Percentiles rank a stretch among this genome's conserved stretches.
phyloP scores from a whole-genome alignment of 35 echinoderm and acorn worm species.

The Ophiothrix spiculata region DNA sequence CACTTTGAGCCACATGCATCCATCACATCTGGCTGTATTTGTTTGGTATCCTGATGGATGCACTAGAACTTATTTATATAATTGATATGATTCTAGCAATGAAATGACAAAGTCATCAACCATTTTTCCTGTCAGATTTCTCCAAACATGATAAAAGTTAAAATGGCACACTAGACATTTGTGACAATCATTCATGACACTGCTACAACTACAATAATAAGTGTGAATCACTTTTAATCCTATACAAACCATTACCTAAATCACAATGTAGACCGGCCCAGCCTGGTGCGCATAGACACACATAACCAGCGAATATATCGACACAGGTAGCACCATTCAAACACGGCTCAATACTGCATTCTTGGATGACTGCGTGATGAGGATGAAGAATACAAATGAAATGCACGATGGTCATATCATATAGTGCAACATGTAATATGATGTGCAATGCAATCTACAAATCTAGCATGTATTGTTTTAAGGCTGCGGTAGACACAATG shows the following conservation, averaged over 20 bases:
- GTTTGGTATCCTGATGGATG: too few relatives aligned
- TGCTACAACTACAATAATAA: not conserved
- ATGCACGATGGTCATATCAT: too few relatives aligned
- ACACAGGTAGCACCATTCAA: slow-evolving; percentile 53
- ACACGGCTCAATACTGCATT: slow-evolving; percentile 36
- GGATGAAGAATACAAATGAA: too few relatives aligned
- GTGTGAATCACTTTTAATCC: not conserved
- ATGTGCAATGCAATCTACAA: too few relatives aligned
- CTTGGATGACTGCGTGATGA: slow-evolving; percentile 30
- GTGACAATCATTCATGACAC: not conserved
- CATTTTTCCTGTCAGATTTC: too few relatives aligned
- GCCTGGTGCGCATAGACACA: slow-evolving; percentile 29
- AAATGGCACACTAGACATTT: not conserved
- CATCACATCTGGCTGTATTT: too few relatives aligned
- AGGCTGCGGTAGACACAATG: too few relatives aligned
- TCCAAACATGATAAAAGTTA: not conserved
- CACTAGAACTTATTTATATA: not conserved
- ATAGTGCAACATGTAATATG: too few relatives aligned
- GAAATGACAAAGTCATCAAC: not conserved
- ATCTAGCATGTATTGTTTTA: too few relatives aligned
- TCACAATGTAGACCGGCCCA: slow-evolving; percentile 43
- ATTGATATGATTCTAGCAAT: not conserved
- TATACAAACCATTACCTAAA: slow-evolving; percentile 8
- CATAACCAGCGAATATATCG: slow-evolving; percentile 35
- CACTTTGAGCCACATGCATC: too few relatives aligned